Base-by-base conservation (phyloP, 2,888 invertebrate genomes). In the Phrixothrix hirtus region DNA sequence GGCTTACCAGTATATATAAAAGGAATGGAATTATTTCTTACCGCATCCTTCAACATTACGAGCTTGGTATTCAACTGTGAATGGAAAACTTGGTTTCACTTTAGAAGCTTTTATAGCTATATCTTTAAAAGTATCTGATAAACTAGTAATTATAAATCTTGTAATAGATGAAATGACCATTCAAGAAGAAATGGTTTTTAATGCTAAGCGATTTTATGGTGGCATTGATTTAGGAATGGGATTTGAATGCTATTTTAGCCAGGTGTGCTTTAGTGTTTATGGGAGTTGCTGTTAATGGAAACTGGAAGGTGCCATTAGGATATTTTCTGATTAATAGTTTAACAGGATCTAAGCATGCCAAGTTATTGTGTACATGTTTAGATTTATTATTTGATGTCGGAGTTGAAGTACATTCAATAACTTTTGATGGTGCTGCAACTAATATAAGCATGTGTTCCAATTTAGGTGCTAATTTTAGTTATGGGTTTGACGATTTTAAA, bases 191-290 rank as follows among this genome's bases (percentile, higher is more conserved):
- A 10, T 67, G 12, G 64, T 70, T 50, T 71, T 62, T 64, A 63
- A 69, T 50, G 67, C 67, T 1, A 60, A 61, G 41, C 57, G 60
- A 51, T 61, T 63, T 41, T 53, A 63, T 53, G 69, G 70, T n/a
- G n/a, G n/a, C n/a, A n/a, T n/a, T n/a, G n/a, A n/a, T n/a, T n/a
- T n/a, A n/a, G n/a, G n/a, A n/a, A 1, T 66, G 67, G 34, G 65
- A 66, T 66, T 11, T 55, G 65, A 16, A 58, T 69, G 58, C 39
- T 62, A n/a, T n/a, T n/a, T n/a, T n/a, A n/a, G n/a, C n/a, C n/a
- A n/a, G n/a, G n/a, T n/a, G n/a, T n/a, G n/a, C n/a, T n/a, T n/a
- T n/a, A n/a, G n/a, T n/a, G n/a, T n/a, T n/a, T n/a, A n/a, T n/a
- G n/a, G n/a, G n/a, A 4, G 55, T 52, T 37, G 41, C 52, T 27